Base-by-base conservation (phyloP, 2,888 invertebrate species). In the Idaea biselata region DNA sequence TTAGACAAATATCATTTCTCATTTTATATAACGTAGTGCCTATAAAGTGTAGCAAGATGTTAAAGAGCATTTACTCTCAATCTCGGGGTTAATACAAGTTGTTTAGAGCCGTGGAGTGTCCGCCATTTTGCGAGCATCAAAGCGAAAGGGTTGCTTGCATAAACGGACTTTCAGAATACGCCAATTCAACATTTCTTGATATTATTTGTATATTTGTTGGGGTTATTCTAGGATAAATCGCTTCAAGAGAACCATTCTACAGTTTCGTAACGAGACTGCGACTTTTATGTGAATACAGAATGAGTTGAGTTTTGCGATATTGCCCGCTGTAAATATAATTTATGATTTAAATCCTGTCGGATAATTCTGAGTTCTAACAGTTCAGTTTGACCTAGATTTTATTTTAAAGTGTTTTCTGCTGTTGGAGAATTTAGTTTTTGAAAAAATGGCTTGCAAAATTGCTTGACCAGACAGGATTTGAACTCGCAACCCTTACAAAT, bases 21-120 rank as follows among this genome's bases (percentile, higher is more conserved):
- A 56, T 56, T 56, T n/a, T 18, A 18, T 18, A 18, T 17, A 56
- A 56, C 18, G 56, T 56, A 56, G 56, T 56, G 8, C 56, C 18
- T 56, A 8, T 18, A 56, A 56, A 56, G 56, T 56, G 56, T 56
- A 18, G 14, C 18, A 55, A 18, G 56, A 60, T 61, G 63, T 63
- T 55, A 55, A 32, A 64, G 58, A 67, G 77, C 82, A 83, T 83
- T 81, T 79, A 81, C 78, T 80, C 78, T 73, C 76, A 77, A 79
- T 78, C 77, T 76, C 68, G 73, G 76, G 82, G 82, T 82, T 81
- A 81, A 81, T 79, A 78, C 73, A 74, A 79, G 78, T 78, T 80
- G 83, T 79, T 84, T 79, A 80, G 79, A 74, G 72, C 72, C 75
- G 73, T 68, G 65, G 65, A 71, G 72, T 76, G 78, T 76, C 75